A percentile compares a stretch with the other conserved stretches of the same genome.
These are phyloP conservation scores for Drosophila paulistorum DNA, from an alignment of 1,140 invertebrate species.

Conservation along the genomic window DNA sequence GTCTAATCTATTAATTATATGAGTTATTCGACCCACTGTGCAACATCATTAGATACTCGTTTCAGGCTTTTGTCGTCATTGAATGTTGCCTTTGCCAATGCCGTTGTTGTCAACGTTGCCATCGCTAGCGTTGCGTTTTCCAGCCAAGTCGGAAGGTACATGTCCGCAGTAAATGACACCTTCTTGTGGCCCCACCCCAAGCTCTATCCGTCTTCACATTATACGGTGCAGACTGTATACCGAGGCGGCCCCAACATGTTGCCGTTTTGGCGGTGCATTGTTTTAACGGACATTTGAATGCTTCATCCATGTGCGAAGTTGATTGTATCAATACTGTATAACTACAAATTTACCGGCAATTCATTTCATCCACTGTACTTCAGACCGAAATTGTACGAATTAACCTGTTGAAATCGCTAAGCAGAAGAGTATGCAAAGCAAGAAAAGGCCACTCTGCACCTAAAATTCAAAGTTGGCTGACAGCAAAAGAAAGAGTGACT, in stretches of 20 bases:
- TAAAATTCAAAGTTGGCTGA: too few species aligned
- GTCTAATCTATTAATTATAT: background rate
- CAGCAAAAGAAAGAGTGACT: background rate
- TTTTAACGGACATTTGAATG: slow-evolving; percentile 71
- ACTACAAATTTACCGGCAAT: slow-evolving; percentile 43
- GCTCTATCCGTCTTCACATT: slow-evolving; percentile 21
- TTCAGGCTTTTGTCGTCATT: slow-evolving; percentile 39
- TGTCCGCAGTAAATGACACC: slow-evolving; percentile 79
- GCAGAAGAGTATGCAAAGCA: background rate
- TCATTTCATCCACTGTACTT: slow-evolving; percentile 50
- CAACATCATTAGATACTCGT: slow-evolving; percentile 52
- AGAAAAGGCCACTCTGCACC: background rate
- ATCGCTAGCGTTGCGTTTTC: slow-evolving; percentile 59
- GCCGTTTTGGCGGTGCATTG: slow-evolving; percentile 70
- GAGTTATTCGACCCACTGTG: slow-evolving; percentile 16
- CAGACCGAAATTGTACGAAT: slow-evolving; percentile 56
- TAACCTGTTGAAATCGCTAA: slow-evolving; percentile 63
- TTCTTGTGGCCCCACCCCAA: slow-evolving; percentile 52
- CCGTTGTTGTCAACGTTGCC: slow-evolving; percentile 31
- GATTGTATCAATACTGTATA: slow-evolving; percentile 48
- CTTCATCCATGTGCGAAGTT: slow-evolving; percentile 64
- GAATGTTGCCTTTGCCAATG: slow-evolving; percentile 40
- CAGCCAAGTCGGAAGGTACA: slow-evolving; percentile 74
- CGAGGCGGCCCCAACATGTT: slow-evolving; percentile 52
- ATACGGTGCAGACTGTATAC: slow-evolving; percentile 36